Evolutionary conservation across 2,797 vertebrate species (phyloP).

Genomic region (Picus viridis): DNA sequence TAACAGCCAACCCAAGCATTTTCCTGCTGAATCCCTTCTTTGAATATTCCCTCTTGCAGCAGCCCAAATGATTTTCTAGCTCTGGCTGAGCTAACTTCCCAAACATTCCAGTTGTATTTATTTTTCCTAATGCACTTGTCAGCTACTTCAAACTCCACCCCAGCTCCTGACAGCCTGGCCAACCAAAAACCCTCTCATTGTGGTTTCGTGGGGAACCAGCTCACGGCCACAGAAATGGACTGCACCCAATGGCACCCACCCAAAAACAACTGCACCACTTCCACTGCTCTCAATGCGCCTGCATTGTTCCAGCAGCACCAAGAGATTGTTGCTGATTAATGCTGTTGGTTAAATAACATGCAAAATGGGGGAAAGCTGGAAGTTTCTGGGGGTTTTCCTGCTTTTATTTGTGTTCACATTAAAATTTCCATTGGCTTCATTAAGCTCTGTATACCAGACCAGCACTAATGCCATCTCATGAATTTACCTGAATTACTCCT

Average conservation of each 20-base stretch:
- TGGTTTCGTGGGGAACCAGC: slow-evolving; percentile 41
- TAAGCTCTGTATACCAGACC: not conserved
- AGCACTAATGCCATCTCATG: not conserved
- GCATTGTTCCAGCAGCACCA: slow-evolving; percentile 29
- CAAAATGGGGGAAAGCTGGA: slow-evolving; percentile 13
- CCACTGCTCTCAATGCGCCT: slow-evolving; percentile 18
- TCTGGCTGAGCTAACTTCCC: slow-evolving; percentile 54
- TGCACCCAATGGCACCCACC: slow-evolving; percentile 55
- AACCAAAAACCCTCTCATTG: slow-evolving; percentile 39
- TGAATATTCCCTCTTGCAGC: slow-evolving; percentile 29
- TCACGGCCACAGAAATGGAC: slow-evolving; percentile 46
- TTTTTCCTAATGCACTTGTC: slow-evolving; percentile 68
- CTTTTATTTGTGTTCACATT: not conserved
- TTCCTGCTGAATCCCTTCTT: slow-evolving; percentile 36
- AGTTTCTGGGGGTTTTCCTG: not conserved
- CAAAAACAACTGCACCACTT: slow-evolving; percentile 53
- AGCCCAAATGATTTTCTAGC: slow-evolving; percentile 51
- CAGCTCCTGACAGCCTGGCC: slow-evolving; percentile 15
- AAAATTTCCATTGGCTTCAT: not conserved
- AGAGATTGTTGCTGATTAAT: slow-evolving; percentile 58
- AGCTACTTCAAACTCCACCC: slow-evolving; percentile 59
- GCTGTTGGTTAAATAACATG: slow-evolving; percentile 11
- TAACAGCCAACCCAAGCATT: slow-evolving; percentile 38
- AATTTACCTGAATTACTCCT: not conserved
- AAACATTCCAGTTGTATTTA: slow-evolving; percentile 65